Percentiles rank a stretch among this genome's conserved stretches.
These are phyloP conservation scores for Lasioglossum baleicum DNA, from an alignment of 1,140 invertebrate species.

Conservation along the genomic window DNA sequence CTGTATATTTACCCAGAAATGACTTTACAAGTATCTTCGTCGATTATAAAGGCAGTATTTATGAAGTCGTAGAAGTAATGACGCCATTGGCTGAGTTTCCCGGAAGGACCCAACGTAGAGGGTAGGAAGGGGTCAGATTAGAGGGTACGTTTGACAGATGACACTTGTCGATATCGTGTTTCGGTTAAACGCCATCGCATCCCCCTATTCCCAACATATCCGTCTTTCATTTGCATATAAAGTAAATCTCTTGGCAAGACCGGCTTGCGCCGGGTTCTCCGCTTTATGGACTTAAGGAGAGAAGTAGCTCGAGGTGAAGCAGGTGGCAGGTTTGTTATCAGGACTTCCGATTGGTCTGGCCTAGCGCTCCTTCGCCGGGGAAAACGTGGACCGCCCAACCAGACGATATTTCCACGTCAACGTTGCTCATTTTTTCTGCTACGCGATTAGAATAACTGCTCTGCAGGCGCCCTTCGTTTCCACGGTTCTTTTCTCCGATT, in stretches of 20 bases:
- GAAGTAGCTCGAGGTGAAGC: constrained; percentile 60
- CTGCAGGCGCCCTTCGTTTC: not conserved
- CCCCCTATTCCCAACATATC: constrained; percentile 63
- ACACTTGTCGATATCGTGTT: constrained; percentile 71
- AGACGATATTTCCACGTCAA: constrained; percentile 39
- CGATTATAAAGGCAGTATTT: constrained; percentile 6
- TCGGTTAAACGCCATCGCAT: constrained; percentile 65
- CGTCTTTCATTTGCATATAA: constrained; percentile 67
- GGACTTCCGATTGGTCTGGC: constrained; percentile 55
- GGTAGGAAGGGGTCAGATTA: constrained; percentile 35
- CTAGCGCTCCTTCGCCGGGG: constrained; percentile 47
- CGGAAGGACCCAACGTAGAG: not conserved
- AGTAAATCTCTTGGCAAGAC: constrained; percentile 61
- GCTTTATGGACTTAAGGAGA: constrained; percentile 60
- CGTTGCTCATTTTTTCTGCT: constrained; percentile 35
- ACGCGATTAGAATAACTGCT: constrained; percentile 46
- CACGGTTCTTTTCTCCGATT: not conserved
- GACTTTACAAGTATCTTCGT: not conserved
- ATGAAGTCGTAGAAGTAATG: constrained; percentile 6
- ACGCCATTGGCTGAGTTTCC: not conserved
- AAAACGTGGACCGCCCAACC: constrained; percentile 39
- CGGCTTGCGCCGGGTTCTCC: constrained; percentile 34
- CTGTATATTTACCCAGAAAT: not conserved
- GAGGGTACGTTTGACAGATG: constrained; percentile 68
- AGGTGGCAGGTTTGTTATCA: constrained; percentile 52